phyloP scores from a whole-genome alignment of 2,797 vertebrate species.

The Microctenopoma lineatum region DNA sequence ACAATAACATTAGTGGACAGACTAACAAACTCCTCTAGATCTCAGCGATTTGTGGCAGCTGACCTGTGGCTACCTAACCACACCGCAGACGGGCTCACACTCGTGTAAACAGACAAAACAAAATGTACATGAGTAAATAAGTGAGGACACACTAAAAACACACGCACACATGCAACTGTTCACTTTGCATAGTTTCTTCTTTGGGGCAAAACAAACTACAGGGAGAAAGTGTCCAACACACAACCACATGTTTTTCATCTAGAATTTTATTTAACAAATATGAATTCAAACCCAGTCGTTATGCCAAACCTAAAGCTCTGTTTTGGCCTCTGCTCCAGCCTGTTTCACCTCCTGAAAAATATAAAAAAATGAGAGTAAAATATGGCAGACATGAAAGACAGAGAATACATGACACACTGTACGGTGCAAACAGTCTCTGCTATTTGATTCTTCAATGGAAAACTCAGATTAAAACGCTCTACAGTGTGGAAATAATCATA shows the following conservation, averaged over 20 bases:
- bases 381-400: constrained; percentile 1
- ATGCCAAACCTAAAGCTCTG: constrained; percentile 74
- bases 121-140: constrained; percentile 39
- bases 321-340: constrained; percentile 71
- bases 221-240: not conserved
- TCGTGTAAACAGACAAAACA: constrained; percentile 61
- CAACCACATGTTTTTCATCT: not conserved
- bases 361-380: constrained; percentile 11
- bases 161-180: constrained; percentile 15
- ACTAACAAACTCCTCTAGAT: constrained; percentile 65
- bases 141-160: constrained; percentile 18
- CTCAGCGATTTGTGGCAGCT: constrained; percentile 55
- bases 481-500: too few species aligned
- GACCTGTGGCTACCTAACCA: constrained; percentile 54
- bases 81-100: constrained; percentile 64
- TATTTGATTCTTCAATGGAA: too few species aligned
- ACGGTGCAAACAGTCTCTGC: too few species aligned
- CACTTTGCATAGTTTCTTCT: constrained; percentile 22
- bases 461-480: too few species aligned
- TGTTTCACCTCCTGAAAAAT: constrained; percentile 76
- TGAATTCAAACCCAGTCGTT: constrained; percentile 21
- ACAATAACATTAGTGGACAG: constrained; percentile 61
- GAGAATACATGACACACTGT: not conserved
- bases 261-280: constrained; percentile 48
- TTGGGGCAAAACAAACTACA: constrained; percentile 1